These are phyloP conservation scores for Dendrolimus punctatus DNA, from an alignment of 1,140 invertebrate species.

Conservation along the genomic window DNA sequence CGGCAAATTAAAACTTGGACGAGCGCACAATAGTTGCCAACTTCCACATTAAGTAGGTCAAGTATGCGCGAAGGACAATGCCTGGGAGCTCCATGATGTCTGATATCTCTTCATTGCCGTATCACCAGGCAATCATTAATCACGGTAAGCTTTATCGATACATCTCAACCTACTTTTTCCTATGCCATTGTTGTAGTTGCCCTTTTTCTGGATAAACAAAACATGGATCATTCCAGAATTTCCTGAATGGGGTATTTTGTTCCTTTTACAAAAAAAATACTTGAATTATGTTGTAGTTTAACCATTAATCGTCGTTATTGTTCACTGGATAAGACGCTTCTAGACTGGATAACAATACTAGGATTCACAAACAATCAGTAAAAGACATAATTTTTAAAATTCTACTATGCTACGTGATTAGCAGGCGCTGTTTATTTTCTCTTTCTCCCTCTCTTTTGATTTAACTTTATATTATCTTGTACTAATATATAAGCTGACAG, in stretches of 20 bases:
- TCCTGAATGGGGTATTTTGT: slow-evolving; percentile 6
- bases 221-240: slow-evolving; percentile 9
- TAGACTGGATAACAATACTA: too few species aligned
- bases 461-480: too few species aligned
- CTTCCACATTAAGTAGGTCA: slow-evolving; percentile 44
- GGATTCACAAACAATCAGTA: too few species aligned
- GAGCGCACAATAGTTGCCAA: slow-evolving; percentile 24
- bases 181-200: slow-evolving; percentile 16
- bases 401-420: too few species aligned
- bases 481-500: too few species aligned
- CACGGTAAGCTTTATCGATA: slow-evolving; percentile 19
- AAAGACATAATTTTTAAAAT: too few species aligned
- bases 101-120: slow-evolving; percentile 42
- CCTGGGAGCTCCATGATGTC: slow-evolving; percentile 19
- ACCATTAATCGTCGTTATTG: too few species aligned
- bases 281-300: slow-evolving; percentile 1
- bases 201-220: slow-evolving; percentile 19
- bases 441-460: too few species aligned
- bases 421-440: too few species aligned
- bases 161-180: slow-evolving; percentile 17
- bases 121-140: slow-evolving; percentile 38
- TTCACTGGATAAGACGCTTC: too few species aligned
- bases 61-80: slow-evolving; percentile 47
- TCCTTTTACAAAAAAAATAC: slow-evolving; percentile 5
- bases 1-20: slow-evolving; percentile 27